Base-by-base conservation (phyloP, 2,797 vertebrate species). In the Erethizon dorsatum region DNA sequence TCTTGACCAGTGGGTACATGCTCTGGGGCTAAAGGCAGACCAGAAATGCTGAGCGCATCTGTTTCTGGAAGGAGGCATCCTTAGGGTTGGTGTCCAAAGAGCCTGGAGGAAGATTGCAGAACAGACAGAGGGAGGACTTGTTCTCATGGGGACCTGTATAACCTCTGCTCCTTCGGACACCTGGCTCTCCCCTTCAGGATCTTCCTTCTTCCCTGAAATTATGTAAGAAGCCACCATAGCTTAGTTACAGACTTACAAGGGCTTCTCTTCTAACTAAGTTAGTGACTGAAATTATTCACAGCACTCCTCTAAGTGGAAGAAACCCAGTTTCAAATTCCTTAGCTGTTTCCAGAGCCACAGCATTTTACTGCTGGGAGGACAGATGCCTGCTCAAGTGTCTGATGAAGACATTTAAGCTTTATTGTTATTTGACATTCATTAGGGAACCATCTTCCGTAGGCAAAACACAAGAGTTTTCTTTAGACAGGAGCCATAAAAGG, bases 401-500 rank as follows among this genome's bases (percentile, higher is more conserved):
- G 97, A 95, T 97, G 96, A 97, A 97, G 93, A 96, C 96, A 97
- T 94, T 98, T 98, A 97, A 97, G 92, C 84, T 97, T 97, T 97
- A 97, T 98, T 95, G 97, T 97, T 97, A 97, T 97, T 97, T 97
- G 97, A 97, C 97, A 96, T 97, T 97, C 97, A 97, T 97, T 97
- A 98, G 97, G 95, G 96, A 98, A 96, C 90, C 83, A 96, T 97
- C 96, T 97, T 97, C 93, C 20, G 31, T 97, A 93, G 96, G 96
- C 97, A 98, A 98, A 97, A 97, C 83, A 97, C 31, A 93, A 97
- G 96, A 92, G 69, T 33, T 97, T 96, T 97, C 93, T 97, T 95
- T 79, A 98, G 94, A 95, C 97, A 96, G 86, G 63, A 97, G 71
- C 63, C 83, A 96, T 97, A 96, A 97, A 96, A 97, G 69, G 88